These are phyloP conservation scores for Xanthorhoe designata DNA, from an alignment of 2,888 invertebrate genomes.

Conservation along the genomic window DNA sequence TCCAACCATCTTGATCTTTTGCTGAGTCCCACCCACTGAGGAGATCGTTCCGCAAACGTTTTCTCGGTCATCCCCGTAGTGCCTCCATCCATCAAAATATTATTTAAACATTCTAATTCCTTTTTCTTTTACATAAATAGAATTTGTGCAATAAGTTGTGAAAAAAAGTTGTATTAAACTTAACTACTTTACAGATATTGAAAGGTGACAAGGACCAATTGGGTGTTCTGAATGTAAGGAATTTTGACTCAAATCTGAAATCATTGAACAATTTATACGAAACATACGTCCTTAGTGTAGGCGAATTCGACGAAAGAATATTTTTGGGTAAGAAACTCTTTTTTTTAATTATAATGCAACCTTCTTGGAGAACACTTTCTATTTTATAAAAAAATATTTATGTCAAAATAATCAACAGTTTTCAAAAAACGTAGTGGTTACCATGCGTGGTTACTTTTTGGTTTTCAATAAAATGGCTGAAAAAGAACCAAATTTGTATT, in stretches of 20 bases:
- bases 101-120: neutral
- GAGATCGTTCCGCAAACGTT: too few relatives aligned
- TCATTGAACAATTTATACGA: constrained; percentile 95
- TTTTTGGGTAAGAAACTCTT: constrained; percentile 89
- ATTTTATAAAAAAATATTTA: neutral
- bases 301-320: constrained; percentile 98
- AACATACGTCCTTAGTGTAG: constrained; percentile 94
- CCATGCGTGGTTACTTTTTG: too few relatives aligned
- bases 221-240: constrained; percentile 91
- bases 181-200: constrained; percentile 84
- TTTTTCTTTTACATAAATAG: neutral
- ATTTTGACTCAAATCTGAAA: constrained; percentile 94
- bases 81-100: too few relatives aligned
- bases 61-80: too few relatives aligned
- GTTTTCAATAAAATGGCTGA: constrained; percentile 25
- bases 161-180: too few relatives aligned
- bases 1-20: too few relatives aligned
- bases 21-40: too few relatives aligned
- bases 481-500: constrained; percentile 48
- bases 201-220: constrained; percentile 89
- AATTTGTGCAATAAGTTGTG: neutral
- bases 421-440: too few relatives aligned
- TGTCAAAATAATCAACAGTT: neutral
- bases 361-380: neutral
- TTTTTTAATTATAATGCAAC: neutral